Evolutionary conservation across 2,888 invertebrate species (phyloP).

Genomic region (Ochropleura plecta): DNA sequence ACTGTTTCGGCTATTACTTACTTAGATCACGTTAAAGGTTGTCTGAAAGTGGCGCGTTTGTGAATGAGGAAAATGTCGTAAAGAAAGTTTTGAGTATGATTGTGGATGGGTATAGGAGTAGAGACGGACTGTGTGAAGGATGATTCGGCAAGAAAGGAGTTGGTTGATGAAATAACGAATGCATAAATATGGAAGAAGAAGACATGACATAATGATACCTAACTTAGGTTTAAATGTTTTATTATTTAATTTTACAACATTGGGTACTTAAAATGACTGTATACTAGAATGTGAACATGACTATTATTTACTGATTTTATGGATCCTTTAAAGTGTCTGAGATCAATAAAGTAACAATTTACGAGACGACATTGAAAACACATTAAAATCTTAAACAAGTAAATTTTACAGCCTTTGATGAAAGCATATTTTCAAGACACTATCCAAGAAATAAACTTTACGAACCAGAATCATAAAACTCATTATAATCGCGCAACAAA

Average conservation of each 20-base stretch:
- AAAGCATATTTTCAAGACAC: constrained; percentile 3
- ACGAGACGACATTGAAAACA: constrained; percentile 2
- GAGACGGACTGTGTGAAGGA: no score
- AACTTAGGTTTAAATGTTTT: neutral
- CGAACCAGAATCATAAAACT: constrained; percentile 40
- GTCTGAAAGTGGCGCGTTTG: no score
- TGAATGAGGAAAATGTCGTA: no score
- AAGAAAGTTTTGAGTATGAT: no score
- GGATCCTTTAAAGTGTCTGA: constrained; percentile 12
- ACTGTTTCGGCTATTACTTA: constrained; percentile 9
- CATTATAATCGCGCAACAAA: constrained; percentile 22
- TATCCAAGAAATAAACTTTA: constrained; percentile 24
- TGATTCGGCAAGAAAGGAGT: no score
- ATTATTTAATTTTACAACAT: neutral
- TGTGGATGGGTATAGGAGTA: no score
- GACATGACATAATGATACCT: no score
- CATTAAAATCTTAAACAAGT: constrained; percentile 4
- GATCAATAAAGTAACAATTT: constrained; percentile 18
- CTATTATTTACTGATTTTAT: constrained; percentile 5
- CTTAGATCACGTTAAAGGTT: no score
- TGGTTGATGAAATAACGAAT: no score
- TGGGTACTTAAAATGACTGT: neutral
- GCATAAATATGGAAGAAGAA: no score
- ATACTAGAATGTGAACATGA: neutral
- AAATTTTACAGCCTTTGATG: constrained; percentile 33